Conservation (phyloP, 2,888 invertebrate species). For the Bursaphelenchus okinawaensis region DNA sequence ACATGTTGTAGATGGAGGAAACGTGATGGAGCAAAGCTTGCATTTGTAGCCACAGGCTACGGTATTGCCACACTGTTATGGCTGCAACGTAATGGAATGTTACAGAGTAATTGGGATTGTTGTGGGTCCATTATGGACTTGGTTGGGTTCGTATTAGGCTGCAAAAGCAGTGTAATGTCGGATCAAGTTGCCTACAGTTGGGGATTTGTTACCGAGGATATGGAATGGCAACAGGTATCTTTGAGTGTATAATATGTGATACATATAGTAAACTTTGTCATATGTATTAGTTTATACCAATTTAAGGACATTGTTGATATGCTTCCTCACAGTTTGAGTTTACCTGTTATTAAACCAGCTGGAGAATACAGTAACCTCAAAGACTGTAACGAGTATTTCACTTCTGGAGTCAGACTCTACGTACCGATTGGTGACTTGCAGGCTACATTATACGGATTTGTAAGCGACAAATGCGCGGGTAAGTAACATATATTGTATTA, state of each 20-base stretch:
- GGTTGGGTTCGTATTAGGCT: slow-evolving; percentile 11
- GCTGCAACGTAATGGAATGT: slow-evolving; percentile 16
- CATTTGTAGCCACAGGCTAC: slow-evolving; percentile 27
- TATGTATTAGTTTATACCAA: not conserved
- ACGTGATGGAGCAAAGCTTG: not conserved
- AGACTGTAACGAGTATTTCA: too few species aligned
- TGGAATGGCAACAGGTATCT: slow-evolving; percentile 2
- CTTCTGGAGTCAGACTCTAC: slow-evolving; percentile 2
- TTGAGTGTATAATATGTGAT: too few species aligned
- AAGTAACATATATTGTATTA: not conserved
- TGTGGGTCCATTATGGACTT: slow-evolving; percentile 29
- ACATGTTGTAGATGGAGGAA: slow-evolving; percentile 11
- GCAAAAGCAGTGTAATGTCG: slow-evolving; percentile 16
- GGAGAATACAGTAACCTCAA: too few species aligned
- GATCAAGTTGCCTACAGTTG: slow-evolving; percentile 27
- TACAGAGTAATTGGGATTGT: slow-evolving; percentile 19
- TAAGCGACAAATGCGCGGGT: slow-evolving; percentile 13
- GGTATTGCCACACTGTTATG: slow-evolving; percentile 30
- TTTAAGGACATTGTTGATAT: not conserved
- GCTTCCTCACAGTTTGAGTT: not conserved
- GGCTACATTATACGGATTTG: slow-evolving; percentile 20
- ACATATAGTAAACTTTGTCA: too few species aligned
- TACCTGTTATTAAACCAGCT: not conserved
- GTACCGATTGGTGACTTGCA: slow-evolving; percentile 31
- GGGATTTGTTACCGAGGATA: slow-evolving; percentile 14